phyloP scores from a whole-genome alignment of 2,888 invertebrate genomes.

The Agrochola lychnidis region DNA sequence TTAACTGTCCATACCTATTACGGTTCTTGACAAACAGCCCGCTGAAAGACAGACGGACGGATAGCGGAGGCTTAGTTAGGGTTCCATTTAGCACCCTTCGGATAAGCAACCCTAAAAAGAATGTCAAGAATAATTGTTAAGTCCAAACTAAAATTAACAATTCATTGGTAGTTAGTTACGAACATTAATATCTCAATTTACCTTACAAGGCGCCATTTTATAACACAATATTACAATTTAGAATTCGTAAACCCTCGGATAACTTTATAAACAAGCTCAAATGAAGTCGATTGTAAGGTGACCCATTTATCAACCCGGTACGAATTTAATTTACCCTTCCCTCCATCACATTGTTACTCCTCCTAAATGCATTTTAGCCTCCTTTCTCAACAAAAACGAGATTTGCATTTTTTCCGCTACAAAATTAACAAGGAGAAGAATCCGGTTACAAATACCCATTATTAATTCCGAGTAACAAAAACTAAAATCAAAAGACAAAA shows the following conservation, averaged over 20 bases:
- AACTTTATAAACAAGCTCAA: slow-evolving; percentile 50
- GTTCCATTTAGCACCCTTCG: no score
- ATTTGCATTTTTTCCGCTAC: slow-evolving; percentile 52
- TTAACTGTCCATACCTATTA: no score
- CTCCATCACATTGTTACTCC: slow-evolving; percentile 30
- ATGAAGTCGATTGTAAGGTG: slow-evolving; percentile 53
- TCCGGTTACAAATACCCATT: slow-evolving; percentile 46
- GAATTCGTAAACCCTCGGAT: slow-evolving; percentile 12
- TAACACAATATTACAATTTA: slow-evolving; percentile 19
- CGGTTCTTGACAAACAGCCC: no score
- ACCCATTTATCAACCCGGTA: slow-evolving; percentile 44
- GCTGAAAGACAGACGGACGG: no score
- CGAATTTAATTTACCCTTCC: slow-evolving; percentile 45
- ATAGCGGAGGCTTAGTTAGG: no score
- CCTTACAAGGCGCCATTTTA: neutral
- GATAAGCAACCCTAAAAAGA: neutral
- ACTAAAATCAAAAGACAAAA: slow-evolving; percentile 65
- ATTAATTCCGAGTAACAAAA: slow-evolving; percentile 57
- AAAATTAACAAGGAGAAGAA: slow-evolving; percentile 35
- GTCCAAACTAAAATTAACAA: neutral
- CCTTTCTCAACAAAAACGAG: slow-evolving; percentile 42
- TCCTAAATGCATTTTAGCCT: slow-evolving; percentile 46
- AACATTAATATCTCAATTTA: neutral
- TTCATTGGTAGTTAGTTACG: neutral
- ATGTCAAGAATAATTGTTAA: neutral